phyloP scores from a whole-genome alignment of 2,113 vertebrate genomes.

The Lamprotornis superbus region DNA sequence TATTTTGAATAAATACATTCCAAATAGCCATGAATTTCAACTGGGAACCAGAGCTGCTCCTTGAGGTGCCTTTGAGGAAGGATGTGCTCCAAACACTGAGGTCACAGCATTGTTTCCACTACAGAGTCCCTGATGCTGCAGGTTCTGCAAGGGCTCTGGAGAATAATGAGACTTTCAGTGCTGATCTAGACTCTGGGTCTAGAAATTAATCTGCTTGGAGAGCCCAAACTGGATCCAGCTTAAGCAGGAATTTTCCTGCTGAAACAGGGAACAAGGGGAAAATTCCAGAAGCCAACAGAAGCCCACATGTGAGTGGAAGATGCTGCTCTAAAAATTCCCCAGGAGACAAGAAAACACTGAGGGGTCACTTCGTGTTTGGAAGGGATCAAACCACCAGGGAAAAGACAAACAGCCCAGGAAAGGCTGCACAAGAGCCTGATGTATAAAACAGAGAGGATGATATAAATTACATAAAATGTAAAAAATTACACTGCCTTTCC shows the following conservation, averaged over 20 bases:
- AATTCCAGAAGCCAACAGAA: not conserved
- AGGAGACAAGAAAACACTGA: no score
- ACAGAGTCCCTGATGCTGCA: not conserved
- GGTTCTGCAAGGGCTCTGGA: not conserved
- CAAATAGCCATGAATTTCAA: not conserved
- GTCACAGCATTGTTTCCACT: not conserved
- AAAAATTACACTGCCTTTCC: not conserved
- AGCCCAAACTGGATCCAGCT: not conserved
- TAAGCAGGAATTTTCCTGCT: not conserved
- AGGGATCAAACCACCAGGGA: not conserved
- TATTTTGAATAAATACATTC: not conserved
- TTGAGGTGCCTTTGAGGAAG: not conserved
- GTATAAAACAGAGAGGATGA: not conserved
- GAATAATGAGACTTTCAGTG: not conserved
- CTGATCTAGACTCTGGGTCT: not conserved
- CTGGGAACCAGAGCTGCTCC: not conserved
- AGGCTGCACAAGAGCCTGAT: not conserved
- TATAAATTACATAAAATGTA: not conserved
- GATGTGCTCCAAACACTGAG: not conserved
- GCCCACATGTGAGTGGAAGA: rapidly evolving
- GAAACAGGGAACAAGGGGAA: not conserved
- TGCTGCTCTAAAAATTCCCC: not conserved
- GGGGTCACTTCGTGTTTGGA: not conserved
- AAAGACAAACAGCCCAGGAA: not conserved
- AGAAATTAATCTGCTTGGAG: not conserved